These are phyloP conservation scores for Suillia variegata DNA, from an alignment of 2,888 invertebrate species.

Conservation along the genomic window DNA sequence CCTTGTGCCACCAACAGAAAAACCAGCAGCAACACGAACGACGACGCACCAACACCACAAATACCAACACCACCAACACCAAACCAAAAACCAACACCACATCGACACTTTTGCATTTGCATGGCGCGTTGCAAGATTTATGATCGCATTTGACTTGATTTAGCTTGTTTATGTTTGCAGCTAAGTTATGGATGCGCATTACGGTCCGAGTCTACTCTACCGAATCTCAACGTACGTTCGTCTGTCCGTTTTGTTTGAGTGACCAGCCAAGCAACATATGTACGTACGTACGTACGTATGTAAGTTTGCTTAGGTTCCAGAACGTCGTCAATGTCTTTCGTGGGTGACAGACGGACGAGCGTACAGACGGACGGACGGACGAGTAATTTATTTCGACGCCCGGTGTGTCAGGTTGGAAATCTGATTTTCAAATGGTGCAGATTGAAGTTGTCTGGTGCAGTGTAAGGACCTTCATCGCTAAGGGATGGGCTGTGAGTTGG, in stretches of 20 bases:
- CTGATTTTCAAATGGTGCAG: neutral
- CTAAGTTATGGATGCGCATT: conserved; percentile 49
- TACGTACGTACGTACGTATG: neutral
- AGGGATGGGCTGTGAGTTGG: too few species aligned
- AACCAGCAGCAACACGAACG: conserved; percentile 9
- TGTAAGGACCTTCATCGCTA: too few species aligned
- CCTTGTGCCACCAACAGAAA: conserved; percentile 5
- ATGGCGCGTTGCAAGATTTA: conserved; percentile 46
- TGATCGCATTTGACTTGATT: conserved; percentile 57
- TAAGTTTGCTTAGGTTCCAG: neutral
- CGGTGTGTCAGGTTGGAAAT: neutral
- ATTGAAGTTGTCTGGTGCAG: neutral
- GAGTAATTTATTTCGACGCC: neutral
- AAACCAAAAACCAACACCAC: conserved; percentile 6
- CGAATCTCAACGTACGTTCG: too few species aligned
- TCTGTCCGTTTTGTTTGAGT: too few species aligned
- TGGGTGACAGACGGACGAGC: too few species aligned
- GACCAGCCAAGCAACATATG: neutral
- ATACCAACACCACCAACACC: conserved; percentile 3
- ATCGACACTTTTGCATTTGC: conserved; percentile 20
- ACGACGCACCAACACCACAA: conserved; percentile 5
- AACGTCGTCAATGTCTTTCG: neutral
- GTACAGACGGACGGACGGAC: too few species aligned
- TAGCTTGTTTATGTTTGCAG: conserved; percentile 57
- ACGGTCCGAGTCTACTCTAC: conserved; percentile 31